Base-by-base conservation (phyloP, 2,888 invertebrate genomes). In the Xestia c-nigrum region DNA sequence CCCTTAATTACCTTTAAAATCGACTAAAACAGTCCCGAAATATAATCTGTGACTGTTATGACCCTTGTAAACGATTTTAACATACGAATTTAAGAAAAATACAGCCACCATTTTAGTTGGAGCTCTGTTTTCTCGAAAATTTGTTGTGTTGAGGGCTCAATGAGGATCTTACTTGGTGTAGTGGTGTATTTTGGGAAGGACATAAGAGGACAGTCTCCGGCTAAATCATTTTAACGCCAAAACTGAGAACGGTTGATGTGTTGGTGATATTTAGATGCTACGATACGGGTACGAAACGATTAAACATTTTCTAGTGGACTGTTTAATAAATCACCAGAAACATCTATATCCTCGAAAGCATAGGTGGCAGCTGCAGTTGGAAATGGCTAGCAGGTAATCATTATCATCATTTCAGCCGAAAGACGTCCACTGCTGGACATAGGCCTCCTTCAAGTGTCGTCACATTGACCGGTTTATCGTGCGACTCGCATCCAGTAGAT, bases 211-310 rank as follows among this genome's bases (percentile, higher is more conserved):
- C 91, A 90, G 89, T 81, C 89, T 89, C 89, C 89, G 90, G 88
- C 91, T 95, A 94, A 95, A 95, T 95, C 94, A 95, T 95, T 95
- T 95, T 95, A 94, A 94, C 94, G 95, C 94, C 94, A 94, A 94
- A 95, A 94, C 93, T 92, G 90, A 89, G 91, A 89, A 91, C 89
- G 90, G 88, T 88, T 91, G 92, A 93, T 89, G 90, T 83, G 89
- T 87, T 63, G 50, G 55, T 52, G 46, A n/a, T 5, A 4, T 90
- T 93, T 91, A 91, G 19, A 81, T 16, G 52, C 12, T 21, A 85
- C 93, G 93, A 88, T 2, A 83, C 80, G 88, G 73, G 5, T 52
- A 67, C 87, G 86, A 83, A 21, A 67, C 82, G 85, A 82, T 38
- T 71, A 16, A 24, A 9, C 43, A 5, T 50, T 47, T 4, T 65